Percentiles rank a stretch among this genome's conserved stretches.
These are phyloP conservation scores for Papilio elwesi DNA, from an alignment of 2,888 invertebrate species.

Conservation along the genomic window DNA sequence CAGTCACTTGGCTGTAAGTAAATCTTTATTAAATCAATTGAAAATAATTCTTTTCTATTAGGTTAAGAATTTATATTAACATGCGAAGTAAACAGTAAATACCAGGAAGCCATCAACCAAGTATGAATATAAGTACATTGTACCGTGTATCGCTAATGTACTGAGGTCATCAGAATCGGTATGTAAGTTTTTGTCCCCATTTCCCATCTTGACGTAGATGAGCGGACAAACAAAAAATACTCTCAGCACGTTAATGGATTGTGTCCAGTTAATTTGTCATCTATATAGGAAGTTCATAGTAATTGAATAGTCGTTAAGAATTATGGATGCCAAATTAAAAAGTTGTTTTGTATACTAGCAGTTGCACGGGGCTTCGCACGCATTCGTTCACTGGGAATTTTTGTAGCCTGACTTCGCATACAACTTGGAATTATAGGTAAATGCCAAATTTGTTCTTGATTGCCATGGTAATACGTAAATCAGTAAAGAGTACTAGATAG, in stretches of 20 bases:
- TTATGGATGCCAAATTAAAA: not conserved
- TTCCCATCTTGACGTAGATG: constrained; percentile 14
- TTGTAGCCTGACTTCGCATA: too few relatives aligned
- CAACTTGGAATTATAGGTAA: too few relatives aligned
- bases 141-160: constrained; percentile 21
- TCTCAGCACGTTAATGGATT: constrained; percentile 25
- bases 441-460: too few relatives aligned
- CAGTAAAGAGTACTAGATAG: too few relatives aligned
- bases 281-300: constrained; percentile 11
- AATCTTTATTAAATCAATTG: not conserved
- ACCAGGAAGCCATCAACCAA: constrained; percentile 22
- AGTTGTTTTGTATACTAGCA: too few relatives aligned
- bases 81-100: not conserved
- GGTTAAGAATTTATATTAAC: not conserved
- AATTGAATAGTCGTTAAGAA: constrained; percentile 21
- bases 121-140: not conserved
- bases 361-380: too few relatives aligned
- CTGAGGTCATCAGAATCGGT: constrained; percentile 7
- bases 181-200: constrained; percentile 27
- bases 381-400: too few relatives aligned
- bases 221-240: constrained; percentile 21
- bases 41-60: not conserved
- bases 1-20: too few relatives aligned
- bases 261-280: constrained; percentile 14
- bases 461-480: too few relatives aligned